Conservation (phyloP, 1,140 invertebrate genomes). For the Drosophila athabasca region DNA sequence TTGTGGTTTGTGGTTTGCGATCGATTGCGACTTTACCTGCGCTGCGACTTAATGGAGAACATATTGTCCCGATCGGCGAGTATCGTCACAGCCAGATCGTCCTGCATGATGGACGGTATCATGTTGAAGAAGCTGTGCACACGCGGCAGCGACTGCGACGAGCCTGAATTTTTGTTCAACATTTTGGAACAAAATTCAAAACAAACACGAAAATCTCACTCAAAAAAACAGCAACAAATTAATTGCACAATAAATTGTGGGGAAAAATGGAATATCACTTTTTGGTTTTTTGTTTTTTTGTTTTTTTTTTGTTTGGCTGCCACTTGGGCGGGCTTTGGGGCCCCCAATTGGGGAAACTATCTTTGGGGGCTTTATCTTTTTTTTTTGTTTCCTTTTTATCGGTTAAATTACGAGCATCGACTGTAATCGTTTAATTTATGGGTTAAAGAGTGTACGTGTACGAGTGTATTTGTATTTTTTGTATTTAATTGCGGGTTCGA, state of each 20-base stretch:
- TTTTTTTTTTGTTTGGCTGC: too few species aligned
- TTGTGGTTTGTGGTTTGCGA: not conserved
- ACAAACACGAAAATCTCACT: not conserved
- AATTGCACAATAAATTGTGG: slow-evolving; percentile 7
- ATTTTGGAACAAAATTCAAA: slow-evolving; percentile 41
- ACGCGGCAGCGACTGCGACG: slow-evolving; percentile 78
- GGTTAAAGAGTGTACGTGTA: too few species aligned
- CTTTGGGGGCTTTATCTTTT: too few species aligned
- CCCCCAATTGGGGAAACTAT: too few species aligned
- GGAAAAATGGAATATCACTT: not conserved
- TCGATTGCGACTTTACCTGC: slow-evolving; percentile 58
- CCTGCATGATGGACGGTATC: slow-evolving; percentile 80
- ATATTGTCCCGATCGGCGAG: slow-evolving; percentile 77
- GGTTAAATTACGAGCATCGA: too few species aligned
- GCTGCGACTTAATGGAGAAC: slow-evolving; percentile 79
- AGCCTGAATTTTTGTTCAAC: slow-evolving; percentile 77
- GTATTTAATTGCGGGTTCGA: not conserved
- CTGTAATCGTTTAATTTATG: too few species aligned
- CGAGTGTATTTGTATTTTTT: not conserved
- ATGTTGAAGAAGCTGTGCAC: slow-evolving; percentile 82
- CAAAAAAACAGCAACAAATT: slow-evolving; percentile 3
- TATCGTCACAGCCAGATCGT: slow-evolving; percentile 77
- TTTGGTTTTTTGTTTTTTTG: not conserved
- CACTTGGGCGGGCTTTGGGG: too few species aligned
- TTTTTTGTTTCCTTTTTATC: too few species aligned